Evolutionary conservation across 2,797 vertebrate genomes (phyloP), one percentile per base, ranked within the genome.

Genomic region (Mus minutoides): DNA sequence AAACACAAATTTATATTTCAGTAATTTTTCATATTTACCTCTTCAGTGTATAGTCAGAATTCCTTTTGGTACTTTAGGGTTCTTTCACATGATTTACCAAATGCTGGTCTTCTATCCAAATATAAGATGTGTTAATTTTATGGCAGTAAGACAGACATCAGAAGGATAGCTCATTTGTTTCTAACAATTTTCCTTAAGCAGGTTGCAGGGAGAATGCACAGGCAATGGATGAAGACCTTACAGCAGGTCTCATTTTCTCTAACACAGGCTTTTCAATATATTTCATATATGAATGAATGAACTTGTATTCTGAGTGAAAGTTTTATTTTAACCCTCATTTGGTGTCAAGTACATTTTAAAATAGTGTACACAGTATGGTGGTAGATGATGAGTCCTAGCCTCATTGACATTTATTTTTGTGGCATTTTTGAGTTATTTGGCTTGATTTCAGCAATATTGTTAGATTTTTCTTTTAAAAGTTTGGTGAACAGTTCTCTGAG

Each of bases 251-350:
- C 24, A 69, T 83, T 96, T 96, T 62, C 78, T 76, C 90, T 56
- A 58, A 84, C 54, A 82, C 49, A 22, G 8, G 67, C 78, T 94
- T 87, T 85, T 14, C 10, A 80, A 49, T 82, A 11, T 76, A 83
- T 79, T 90, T 96, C 60, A 49, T 31, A 88, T 52, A 85, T 96
- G 84, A 95, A 78, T 26, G 64, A 14, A 94, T 91, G 34, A 85
- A 79, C 46, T 6, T 64, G 17, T 21, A 58, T 69, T 83, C 79
- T 16, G 14, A 67, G 37, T 21, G 56, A 71, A 88, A 29, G 16
- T 83, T 83, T 75, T 1, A 58, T 37, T 82, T 96, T 97, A 40
- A 2, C 56, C 77, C 88, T 54, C 43, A 89, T 5, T 80, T 58
- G 14, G 1, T 49, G 0, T 2, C 76, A 87, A 87, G 12, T 0